phyloP scores from a whole-genome alignment of 1,140 invertebrate genomes.

The Rhynchophorus ferrugineus region DNA sequence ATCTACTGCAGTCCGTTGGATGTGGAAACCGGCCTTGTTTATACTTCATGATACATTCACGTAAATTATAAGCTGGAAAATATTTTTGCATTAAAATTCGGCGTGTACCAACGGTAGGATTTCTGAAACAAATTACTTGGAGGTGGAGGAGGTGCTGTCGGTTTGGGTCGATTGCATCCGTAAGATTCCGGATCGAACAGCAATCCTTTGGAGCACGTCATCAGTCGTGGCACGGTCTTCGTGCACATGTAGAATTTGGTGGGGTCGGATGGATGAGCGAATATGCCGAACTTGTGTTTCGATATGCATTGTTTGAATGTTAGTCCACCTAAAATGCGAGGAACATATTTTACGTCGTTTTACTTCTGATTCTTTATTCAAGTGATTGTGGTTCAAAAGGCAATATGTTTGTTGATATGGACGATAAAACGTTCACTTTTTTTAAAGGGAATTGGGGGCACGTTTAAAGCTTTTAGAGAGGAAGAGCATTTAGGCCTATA shows the following conservation, averaged over 20 bases:
- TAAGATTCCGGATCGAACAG: constrained; percentile 11
- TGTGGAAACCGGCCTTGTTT: constrained; percentile 41
- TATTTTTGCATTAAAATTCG: not conserved
- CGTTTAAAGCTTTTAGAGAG: no score
- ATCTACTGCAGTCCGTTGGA: constrained; percentile 46
- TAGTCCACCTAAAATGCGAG: constrained; percentile 2
- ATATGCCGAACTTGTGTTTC: constrained; percentile 18
- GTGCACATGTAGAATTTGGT: constrained; percentile 22
- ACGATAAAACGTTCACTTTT: no score
- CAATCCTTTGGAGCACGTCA: constrained; percentile 16
- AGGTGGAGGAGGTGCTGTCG: constrained; percentile 14
- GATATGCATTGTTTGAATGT: constrained; percentile 8
- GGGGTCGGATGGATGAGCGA: constrained; percentile 11
- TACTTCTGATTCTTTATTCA: no score
- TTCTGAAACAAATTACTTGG: constrained; percentile 7
- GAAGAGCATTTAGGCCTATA: no score
- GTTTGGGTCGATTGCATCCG: constrained; percentile 15
- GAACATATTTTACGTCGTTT: no score
- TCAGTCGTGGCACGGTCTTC: constrained; percentile 2
- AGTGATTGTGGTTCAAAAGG: no score
- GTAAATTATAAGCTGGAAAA: constrained; percentile 5
- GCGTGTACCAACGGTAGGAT: not conserved
- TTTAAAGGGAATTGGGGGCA: no score
- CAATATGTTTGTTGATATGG: no score
- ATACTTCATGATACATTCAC: constrained; percentile 14